Evolutionary conservation across 2,888 invertebrate genomes (phyloP).

Genomic region (Erynnis tages): DNA sequence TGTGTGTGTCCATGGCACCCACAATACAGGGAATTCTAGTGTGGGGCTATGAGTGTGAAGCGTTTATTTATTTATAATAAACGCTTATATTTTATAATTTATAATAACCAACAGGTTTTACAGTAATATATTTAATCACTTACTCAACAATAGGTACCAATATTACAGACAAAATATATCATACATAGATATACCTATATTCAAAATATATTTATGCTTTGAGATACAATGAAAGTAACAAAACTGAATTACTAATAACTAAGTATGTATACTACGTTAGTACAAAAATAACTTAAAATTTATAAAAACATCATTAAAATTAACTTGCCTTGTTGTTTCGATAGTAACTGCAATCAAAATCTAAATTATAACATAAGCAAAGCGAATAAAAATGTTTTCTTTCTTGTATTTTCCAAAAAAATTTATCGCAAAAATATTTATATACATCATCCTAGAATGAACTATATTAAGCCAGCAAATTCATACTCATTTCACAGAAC

Average conservation of each 20-base stretch:
- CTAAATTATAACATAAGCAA: not conserved
- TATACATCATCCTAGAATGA: too few species aligned
- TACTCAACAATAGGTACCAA: slow-evolving; percentile 24
- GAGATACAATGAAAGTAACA: slow-evolving; percentile 20
- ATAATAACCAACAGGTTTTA: slow-evolving; percentile 4
- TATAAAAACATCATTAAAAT: slow-evolving; percentile 19
- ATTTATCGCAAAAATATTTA: too few species aligned
- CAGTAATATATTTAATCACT: slow-evolving; percentile 19
- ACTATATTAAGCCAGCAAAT: too few species aligned
- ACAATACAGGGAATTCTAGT: too few species aligned
- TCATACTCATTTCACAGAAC: too few species aligned
- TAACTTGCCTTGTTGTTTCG: slow-evolving; percentile 1
- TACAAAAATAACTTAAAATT: slow-evolving; percentile 23
- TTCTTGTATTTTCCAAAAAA: too few species aligned
- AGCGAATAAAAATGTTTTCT: too few species aligned
- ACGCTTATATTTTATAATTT: too few species aligned
- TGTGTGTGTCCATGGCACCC: too few species aligned
- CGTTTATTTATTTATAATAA: too few species aligned
- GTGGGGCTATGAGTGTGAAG: too few species aligned
- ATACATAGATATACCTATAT: slow-evolving; percentile 10
- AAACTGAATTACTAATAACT: slow-evolving; percentile 16
- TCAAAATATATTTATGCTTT: slow-evolving; percentile 11
- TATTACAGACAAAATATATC: slow-evolving; percentile 25
- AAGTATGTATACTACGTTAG: too few species aligned
- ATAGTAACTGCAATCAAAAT: not conserved